Percentiles rank a stretch among this genome's conserved stretches.
Conservation (phyloP, 2,888 invertebrate species). For the Sarcophaga subvicina region DNA sequence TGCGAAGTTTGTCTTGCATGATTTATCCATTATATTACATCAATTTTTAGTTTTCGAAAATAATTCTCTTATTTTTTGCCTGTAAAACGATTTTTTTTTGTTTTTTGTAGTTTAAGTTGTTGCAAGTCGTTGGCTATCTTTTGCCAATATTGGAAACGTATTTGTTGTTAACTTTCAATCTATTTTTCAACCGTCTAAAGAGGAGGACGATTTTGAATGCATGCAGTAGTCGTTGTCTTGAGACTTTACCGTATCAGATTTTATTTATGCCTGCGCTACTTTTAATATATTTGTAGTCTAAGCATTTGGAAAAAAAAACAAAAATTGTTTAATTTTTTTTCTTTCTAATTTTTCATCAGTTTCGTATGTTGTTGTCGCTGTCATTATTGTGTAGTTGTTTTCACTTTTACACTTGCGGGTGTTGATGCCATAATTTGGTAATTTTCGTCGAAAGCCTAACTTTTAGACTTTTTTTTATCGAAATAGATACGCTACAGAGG, state of each 20-base stretch:
- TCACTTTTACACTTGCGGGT: slow-evolving; percentile 67
- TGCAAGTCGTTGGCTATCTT: background rate
- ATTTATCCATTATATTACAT: slow-evolving; percentile 71
- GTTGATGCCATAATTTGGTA: slow-evolving; percentile 49
- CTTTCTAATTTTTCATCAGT: no score
- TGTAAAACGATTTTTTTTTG: slow-evolving; percentile 3
- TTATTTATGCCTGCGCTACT: slow-evolving; percentile 65
- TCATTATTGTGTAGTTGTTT: slow-evolving; percentile 44
- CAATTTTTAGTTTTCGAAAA: slow-evolving; percentile 49
- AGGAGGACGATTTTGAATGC: slow-evolving; percentile 1
- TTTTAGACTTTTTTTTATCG: slow-evolving; percentile 3
- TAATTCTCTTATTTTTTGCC: no score
- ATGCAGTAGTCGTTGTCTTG: background rate
- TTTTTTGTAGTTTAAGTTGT: slow-evolving; percentile 40
- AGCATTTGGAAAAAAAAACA: slow-evolving; percentile 22
- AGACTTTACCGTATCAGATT: slow-evolving; percentile 62
- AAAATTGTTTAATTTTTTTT: no score
- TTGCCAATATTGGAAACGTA: slow-evolving; percentile 37
- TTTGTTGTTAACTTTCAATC: slow-evolving; percentile 54
- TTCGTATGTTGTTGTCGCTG: background rate
- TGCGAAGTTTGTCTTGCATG: slow-evolving; percentile 70
- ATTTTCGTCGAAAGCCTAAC: slow-evolving; percentile 48
- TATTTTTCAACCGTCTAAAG: slow-evolving; percentile 12
- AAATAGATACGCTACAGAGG: no score
- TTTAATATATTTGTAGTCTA: slow-evolving; percentile 67